A percentile compares a stretch with the other conserved stretches of the same genome.
These are phyloP conservation scores for Perodicticus potto DNA, from an alignment of 2,797 vertebrate species.

Conservation along the genomic window DNA sequence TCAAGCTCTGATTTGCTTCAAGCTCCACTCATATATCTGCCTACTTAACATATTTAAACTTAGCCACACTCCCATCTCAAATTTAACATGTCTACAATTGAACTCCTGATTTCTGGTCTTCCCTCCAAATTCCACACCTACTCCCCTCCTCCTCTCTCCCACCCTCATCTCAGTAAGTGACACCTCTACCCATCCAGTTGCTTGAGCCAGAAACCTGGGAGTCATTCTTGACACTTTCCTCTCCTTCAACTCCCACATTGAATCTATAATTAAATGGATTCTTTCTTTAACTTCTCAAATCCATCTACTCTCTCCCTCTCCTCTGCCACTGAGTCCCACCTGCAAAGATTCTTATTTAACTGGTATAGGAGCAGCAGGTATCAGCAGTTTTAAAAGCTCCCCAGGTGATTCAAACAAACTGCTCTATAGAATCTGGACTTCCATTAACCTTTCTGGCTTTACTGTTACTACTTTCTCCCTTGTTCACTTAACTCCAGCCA, in stretches of 20 bases:
- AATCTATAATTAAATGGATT: constrained; percentile 79
- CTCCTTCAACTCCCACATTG: constrained; percentile 71
- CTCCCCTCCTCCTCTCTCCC: constrained; percentile 66
- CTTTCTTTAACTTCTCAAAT: constrained; percentile 73
- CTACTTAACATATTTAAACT: constrained; percentile 78
- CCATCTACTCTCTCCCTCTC: constrained; percentile 48
- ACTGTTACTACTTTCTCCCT: neutral
- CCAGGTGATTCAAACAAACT: neutral
- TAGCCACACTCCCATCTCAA: constrained; percentile 72
- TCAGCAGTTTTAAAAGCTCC: constrained; percentile 24
- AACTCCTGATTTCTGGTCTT: constrained; percentile 78
- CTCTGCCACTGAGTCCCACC: constrained; percentile 49
- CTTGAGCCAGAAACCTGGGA: constrained; percentile 76
- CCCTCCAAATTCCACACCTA: constrained; percentile 71
- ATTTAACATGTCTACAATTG: constrained; percentile 78
- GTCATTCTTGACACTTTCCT: constrained; percentile 77
- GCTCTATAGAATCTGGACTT: neutral
- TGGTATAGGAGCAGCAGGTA: neutral
- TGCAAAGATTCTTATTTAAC: constrained; percentile 44
- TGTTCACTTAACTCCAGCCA: neutral
- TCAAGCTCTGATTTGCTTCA: constrained; percentile 58
- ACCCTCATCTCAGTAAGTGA: constrained; percentile 70
- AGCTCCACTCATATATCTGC: constrained; percentile 58
- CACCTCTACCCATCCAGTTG: constrained; percentile 70
- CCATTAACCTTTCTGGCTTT: neutral